Evolutionary conservation across 53 echinoderm and acorn worm species (phyloP).

Genomic region (Luidia sarsii): DNA sequence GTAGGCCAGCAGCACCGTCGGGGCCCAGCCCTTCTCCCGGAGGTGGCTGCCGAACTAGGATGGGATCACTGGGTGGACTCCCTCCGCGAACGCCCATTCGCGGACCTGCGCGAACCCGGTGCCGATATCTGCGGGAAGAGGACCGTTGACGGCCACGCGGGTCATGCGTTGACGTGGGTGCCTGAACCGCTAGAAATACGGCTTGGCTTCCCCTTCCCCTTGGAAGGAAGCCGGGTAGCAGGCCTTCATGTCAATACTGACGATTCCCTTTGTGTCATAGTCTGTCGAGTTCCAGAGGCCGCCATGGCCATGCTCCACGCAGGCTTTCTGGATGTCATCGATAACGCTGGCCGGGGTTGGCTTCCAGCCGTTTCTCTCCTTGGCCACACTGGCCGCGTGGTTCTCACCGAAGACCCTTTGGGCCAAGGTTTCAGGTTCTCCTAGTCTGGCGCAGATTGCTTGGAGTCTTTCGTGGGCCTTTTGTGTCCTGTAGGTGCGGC

Average conservation of each 20-base stretch:
- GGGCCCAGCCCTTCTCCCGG: no score
- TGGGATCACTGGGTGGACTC: not conserved
- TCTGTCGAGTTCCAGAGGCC: not conserved
- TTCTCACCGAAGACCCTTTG: not conserved
- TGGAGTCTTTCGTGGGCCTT: not conserved
- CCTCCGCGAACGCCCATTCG: not conserved
- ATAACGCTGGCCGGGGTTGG: not conserved
- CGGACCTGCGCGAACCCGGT: no score
- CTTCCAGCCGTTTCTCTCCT: not conserved
- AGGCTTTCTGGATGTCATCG: not conserved
- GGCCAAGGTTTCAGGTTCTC: not conserved
- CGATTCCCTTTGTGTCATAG: no score
- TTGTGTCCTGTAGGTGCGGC: not conserved
- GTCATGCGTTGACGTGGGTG: conserved; percentile 7
- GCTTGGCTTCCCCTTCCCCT: conserved; percentile 8
- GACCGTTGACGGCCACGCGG: not conserved
- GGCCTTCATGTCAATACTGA: no score
- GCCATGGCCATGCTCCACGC: not conserved
- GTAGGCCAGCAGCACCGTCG: no score
- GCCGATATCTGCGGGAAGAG: no score
- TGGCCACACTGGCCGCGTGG: not conserved
- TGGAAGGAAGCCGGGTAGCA: not conserved
- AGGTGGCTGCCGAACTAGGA: conserved; percentile 4
- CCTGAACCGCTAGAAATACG: conserved; percentile 14
- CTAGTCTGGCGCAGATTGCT: not conserved